These are phyloP conservation scores for Spheniscus humboldti DNA, from an alignment of 2,797 vertebrate species.

Conservation along the genomic window DNA sequence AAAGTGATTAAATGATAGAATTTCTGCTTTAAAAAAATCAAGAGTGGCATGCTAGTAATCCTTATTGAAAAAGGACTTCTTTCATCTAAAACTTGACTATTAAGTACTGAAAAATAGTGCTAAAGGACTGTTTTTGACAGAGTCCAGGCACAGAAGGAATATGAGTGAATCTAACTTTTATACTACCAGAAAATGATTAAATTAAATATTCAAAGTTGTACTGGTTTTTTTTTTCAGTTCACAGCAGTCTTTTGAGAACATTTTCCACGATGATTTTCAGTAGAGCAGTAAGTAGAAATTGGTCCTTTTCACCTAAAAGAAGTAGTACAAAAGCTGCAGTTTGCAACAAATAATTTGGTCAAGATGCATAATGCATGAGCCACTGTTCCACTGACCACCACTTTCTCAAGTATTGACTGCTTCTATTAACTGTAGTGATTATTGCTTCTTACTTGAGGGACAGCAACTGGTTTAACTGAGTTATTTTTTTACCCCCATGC, in stretches of 20 bases:
- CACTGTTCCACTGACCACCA: neutral
- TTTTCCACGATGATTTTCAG: neutral
- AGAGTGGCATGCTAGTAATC: slow-evolving; percentile 7
- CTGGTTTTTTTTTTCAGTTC: neutral
- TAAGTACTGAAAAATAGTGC: neutral
- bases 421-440: neutral
- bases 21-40: slow-evolving; percentile 25
- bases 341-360: slow-evolving; percentile 15
- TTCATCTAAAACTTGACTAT: slow-evolving; percentile 5
- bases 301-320: neutral
- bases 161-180: neutral
- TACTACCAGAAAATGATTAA: neutral
- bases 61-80: neutral
- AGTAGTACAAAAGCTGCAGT: neutral
- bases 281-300: neutral
- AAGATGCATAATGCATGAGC: neutral
- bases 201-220: slow-evolving; percentile 6
- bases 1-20: neutral
- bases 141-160: neutral
- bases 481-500: neutral
- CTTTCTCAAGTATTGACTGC: neutral
- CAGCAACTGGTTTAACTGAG: neutral
- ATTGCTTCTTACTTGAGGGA: neutral
- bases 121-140: neutral
- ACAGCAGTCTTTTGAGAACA: neutral